phyloP scores from a whole-genome alignment of 1,140 invertebrate species.

The honey bee (Apis mellifera) region DNA sequence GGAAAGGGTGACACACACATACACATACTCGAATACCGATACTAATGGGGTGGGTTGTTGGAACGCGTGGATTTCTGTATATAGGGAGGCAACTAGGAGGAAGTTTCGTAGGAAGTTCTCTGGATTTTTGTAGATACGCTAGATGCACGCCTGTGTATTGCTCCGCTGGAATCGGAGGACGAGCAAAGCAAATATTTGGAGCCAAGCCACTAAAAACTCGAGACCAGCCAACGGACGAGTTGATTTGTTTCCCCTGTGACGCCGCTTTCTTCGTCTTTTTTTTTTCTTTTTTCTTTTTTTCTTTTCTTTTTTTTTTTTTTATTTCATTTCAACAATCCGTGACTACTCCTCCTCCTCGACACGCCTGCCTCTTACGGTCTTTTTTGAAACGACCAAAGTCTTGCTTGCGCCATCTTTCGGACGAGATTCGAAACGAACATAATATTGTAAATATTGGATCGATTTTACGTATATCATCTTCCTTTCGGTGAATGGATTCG shows the following conservation, averaged over 20 bases:
- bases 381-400: neutral
- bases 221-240: constrained; percentile 78
- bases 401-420: constrained; percentile 3
- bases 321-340: neutral
- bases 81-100: neutral
- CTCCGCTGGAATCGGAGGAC: constrained; percentile 61
- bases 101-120: constrained; percentile 39
- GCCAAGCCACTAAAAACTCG: constrained; percentile 80
- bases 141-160: constrained; percentile 68
- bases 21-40: no score
- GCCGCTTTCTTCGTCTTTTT: constrained; percentile 60
- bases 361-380: neutral
- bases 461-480: no score
- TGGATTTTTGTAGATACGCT: neutral
- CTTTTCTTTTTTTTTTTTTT: constrained; percentile 6
- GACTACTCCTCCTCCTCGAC: constrained; percentile 4
- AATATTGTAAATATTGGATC: no score
- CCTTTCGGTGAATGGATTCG: no score
- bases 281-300: constrained; percentile 54
- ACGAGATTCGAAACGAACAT: no score
- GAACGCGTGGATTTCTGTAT: no score
- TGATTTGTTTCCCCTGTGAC: constrained; percentile 80
- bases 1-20: constrained; percentile 15
- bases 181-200: constrained; percentile 80
- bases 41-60: neutral